Evolutionary conservation across 53 echinoderm and acorn worm genomes (phyloP), one percentile per base, ranked within the genome.

Genomic region (Paracentrotus lividus): DNA sequence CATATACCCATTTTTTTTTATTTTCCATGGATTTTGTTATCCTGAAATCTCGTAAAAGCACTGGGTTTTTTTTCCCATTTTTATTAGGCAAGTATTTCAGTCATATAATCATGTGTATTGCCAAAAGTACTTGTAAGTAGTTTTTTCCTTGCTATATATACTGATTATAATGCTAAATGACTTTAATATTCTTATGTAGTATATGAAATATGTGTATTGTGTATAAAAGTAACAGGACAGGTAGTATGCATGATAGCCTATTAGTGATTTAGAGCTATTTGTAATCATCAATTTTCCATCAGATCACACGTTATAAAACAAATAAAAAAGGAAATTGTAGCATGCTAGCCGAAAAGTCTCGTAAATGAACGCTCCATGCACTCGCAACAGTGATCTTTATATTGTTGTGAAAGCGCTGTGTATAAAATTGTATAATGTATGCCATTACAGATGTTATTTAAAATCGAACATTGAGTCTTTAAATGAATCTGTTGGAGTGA

Each of bases 61-160:
- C 38, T 4, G 4, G 20, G 33, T 56, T 32, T 36, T 86, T n/a
- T n/a, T n/a, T n/a, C n/a, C n/a, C n/a, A n/a, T n/a, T n/a, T n/a
- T 56, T 56, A 23, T 53, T 54, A 86, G 86, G 8, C 56, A 56
- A 86, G 47, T 56, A 86, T 33, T 92, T 42, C 44, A 40, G 59
- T 92, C 6, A 42, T 78, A 57, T 92, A 92, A 92, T 92, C 81
- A 42, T 59, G 58, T 57, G 38, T 77, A 92, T 92, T 92, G 92
- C 92, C 92, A 92, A 92, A 92, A 92, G 92, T 92, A 92, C 92
- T 92, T 92, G 92, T 92, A 92, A 92, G 81, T 92, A 92, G 77
- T 78, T 78, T 57, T 77, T 78, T 78, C 33, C 54, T 51, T 69
- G 51, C 68, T 92, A 92, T 78, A 78, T 77, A 92, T 92, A 92